Conservation (phyloP, 2,113 vertebrate species). For the Martes martes region DNA sequence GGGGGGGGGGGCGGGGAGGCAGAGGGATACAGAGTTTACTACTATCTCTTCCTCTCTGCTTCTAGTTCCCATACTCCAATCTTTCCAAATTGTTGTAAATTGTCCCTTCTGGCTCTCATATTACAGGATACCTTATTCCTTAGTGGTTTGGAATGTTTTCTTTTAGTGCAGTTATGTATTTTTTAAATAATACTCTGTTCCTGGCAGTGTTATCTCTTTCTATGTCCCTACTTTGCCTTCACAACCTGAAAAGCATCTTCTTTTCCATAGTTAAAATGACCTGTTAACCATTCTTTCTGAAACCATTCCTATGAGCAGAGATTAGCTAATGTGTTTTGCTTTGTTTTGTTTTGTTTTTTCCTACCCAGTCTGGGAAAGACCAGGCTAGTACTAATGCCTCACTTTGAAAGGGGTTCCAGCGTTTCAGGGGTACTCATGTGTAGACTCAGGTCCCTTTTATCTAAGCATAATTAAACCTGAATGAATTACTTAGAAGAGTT, state of each 20-base stretch:
- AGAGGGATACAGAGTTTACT: neutral
- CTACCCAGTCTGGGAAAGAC: neutral
- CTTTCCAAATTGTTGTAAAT: neutral
- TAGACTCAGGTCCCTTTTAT: neutral
- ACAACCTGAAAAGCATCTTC: neutral
- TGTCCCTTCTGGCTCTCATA: neutral
- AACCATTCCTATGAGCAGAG: neutral
- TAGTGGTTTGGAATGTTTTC: neutral
- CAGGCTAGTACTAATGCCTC: neutral
- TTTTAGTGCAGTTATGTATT: neutral
- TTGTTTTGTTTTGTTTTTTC: neutral
- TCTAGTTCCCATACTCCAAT: neutral
- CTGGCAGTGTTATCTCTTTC: neutral
- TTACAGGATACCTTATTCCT: neutral
- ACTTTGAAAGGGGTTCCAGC: neutral
- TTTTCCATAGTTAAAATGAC: conserved; percentile 1
- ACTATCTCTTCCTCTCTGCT: neutral
- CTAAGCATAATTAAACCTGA: neutral
- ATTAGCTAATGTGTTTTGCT: neutral
- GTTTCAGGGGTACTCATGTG: neutral
- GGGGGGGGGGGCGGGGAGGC: too few species aligned
- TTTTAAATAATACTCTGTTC: neutral
- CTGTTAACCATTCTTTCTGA: neutral
- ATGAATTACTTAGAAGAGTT: neutral
- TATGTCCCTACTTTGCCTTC: neutral